These are phyloP conservation scores for Lissonota sp. DNA, from an alignment of 2,888 invertebrate genomes.

Conservation along the genomic window DNA sequence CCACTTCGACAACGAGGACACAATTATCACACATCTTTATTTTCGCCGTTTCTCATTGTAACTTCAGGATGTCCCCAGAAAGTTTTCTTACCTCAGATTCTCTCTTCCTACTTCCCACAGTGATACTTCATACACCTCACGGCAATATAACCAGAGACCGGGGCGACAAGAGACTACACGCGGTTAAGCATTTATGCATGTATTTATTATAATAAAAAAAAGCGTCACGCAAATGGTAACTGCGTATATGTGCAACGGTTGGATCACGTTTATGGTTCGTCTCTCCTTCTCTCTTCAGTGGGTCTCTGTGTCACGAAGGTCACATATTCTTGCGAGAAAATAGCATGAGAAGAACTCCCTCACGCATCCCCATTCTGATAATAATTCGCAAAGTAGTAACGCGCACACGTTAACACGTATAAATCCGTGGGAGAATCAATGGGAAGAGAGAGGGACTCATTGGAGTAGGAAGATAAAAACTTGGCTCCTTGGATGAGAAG, in stretches of 20 bases:
- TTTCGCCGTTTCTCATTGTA: conserved; percentile 27
- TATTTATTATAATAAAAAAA: conserved; percentile 28
- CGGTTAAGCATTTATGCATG: conserved; percentile 25
- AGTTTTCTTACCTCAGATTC: conserved; percentile 28
- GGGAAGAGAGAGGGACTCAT: conserved; percentile 34
- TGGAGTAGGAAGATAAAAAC: conserved; percentile 41
- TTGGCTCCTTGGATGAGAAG: conserved; percentile 38
- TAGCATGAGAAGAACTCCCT: conserved; percentile 52
- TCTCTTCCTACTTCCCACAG: conserved; percentile 60
- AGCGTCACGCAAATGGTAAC: conserved; percentile 3
- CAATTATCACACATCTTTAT: conserved; percentile 23
- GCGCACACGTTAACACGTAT: not conserved
- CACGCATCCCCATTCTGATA: conserved; percentile 40
- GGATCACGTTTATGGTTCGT: conserved; percentile 42
- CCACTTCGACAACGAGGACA: conserved; percentile 23
- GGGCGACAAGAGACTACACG: conserved; percentile 25
- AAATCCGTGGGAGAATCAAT: not conserved
- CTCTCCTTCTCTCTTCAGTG: conserved; percentile 72
- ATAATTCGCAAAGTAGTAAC: conserved; percentile 29
- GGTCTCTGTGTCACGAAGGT: conserved; percentile 84
- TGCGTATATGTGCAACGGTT: conserved; percentile 48
- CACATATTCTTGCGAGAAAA: conserved; percentile 73
- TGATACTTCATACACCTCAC: not conserved
- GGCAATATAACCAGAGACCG: not conserved
- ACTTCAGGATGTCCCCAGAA: conserved; percentile 24